Evolutionary conservation across 2,888 invertebrate species (phyloP), one percentile per base, ranked within the genome.

Genomic region (Eristalinus aeneus): DNA sequence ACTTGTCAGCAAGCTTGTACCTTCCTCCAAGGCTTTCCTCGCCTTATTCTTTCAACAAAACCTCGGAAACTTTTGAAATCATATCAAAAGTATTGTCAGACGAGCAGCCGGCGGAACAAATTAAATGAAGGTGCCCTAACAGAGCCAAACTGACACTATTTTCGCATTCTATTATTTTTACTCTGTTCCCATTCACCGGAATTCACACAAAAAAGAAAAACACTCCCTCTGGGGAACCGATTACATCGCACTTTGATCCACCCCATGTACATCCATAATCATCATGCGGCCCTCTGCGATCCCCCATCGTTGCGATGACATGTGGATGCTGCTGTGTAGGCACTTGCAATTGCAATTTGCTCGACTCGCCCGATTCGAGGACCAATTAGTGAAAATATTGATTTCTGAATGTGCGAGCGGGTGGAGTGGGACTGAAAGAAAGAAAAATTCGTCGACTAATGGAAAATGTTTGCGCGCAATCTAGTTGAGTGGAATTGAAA

Each of bases 311-410:
- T 11, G 16, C n/a, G 32, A 36, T 31, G 63, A 36, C 58, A 22
- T 39, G 39, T 12, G 22, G 12, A 69, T n/a, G 54, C 34, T 73
- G 67, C 16, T 63, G n/a, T 67, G 53, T 75, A 60, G 67, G 46
- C 67, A 58, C 46, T 46, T 16, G 46, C 46, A 16, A 46, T 46
- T 46, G 46, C 46, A 46, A 46, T 46, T 46, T 46, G 16, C 46
- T 6, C 46, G n/a, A n/a, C 39, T 46, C 39, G 5, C 46, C 16
- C 46, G 46, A 46, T 46, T 75, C 75, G 84, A 69, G 53, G 58
- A 73, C 64, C 81, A 86, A 86, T 86, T 81, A 86, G 85, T 86
- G 73, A 56, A 81, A 81, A 76, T 81, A 81, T 81, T 74, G 81
- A 81, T 81, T 81, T 86, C 32, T 58, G 71, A 72, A 76, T 67